A percentile compares a stretch with the other conserved stretches of the same genome.
Evolutionary conservation across 2,888 invertebrate species (phyloP).

Genomic region (Aporophyla lueneburgensis): DNA sequence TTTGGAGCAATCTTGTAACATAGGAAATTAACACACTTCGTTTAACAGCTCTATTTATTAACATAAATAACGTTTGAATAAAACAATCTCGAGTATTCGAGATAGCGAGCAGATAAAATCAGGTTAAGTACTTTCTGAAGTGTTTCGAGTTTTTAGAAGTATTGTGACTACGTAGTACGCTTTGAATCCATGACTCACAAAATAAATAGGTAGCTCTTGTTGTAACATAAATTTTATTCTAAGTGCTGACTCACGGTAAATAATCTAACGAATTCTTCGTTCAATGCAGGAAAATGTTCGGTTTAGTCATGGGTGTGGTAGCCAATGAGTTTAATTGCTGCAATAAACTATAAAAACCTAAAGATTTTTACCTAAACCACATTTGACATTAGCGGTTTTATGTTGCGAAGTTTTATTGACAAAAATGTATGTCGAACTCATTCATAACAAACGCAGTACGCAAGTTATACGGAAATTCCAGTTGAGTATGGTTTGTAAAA

Average conservation of each 20-base stretch:
- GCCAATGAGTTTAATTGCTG: constrained; percentile 32
- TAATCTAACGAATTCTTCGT: constrained; percentile 24
- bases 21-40: constrained; percentile 32
- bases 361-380: constrained; percentile 26
- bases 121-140: constrained; percentile 48
- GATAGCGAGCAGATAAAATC: constrained; percentile 39
- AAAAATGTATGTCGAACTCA: constrained; percentile 5
- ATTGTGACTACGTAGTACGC: constrained; percentile 25
- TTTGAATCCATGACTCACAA: constrained; percentile 47
- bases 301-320: constrained; percentile 42
- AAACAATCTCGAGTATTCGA: constrained; percentile 36
- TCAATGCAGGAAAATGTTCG: constrained; percentile 16
- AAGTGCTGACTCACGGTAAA: constrained; percentile 54
- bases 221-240: constrained; percentile 28
- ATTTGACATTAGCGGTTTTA: constrained; percentile 19
- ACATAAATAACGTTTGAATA: constrained; percentile 24
- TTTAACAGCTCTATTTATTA: constrained; percentile 29
- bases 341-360: constrained; percentile 14
- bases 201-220: constrained; percentile 29
- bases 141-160: constrained; percentile 29
- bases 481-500: background rate
- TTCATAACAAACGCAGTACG: background rate
- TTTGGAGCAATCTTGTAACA: constrained; percentile 26
- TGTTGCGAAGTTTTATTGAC: constrained; percentile 17
- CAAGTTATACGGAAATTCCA: background rate